Evolutionary conservation across 2,888 invertebrate genomes (phyloP).

Genomic region (Trichacis sp.): DNA sequence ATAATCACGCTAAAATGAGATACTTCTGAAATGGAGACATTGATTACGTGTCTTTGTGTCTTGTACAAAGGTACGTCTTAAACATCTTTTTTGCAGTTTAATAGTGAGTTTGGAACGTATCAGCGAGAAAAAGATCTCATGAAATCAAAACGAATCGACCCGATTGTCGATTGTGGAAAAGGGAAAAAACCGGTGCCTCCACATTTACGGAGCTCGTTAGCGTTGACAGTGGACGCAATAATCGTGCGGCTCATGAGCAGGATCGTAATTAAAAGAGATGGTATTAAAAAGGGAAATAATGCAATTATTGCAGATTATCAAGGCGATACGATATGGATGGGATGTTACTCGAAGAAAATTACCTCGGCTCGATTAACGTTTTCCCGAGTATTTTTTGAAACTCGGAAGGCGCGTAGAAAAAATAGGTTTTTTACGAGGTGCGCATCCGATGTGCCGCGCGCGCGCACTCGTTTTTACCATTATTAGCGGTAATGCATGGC

Average conservation of each 20-base stretch:
- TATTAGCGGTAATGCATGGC: constrained; percentile 62
- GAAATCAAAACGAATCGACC: constrained; percentile 7
- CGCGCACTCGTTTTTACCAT: constrained; percentile 53
- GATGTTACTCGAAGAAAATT: no score
- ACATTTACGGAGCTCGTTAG: constrained; percentile 19
- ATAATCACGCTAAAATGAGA: no score
- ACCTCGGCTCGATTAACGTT: constrained; percentile 22
- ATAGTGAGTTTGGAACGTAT: background rate
- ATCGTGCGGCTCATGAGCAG: background rate
- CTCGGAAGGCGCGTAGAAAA: constrained; percentile 52
- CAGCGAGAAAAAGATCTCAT: background rate
- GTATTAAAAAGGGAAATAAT: no score
- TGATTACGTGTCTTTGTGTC: no score
- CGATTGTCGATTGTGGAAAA: constrained; percentile 1
- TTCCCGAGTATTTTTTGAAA: no score
- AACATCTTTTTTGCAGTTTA: no score
- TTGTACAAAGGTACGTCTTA: no score
- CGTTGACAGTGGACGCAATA: constrained; percentile 17
- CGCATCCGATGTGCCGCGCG: constrained; percentile 42
- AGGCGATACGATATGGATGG: no score
- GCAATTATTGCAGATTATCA: constrained; percentile 18
- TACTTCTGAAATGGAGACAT: no score
- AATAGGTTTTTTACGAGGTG: constrained; percentile 44
- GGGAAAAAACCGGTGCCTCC: background rate
- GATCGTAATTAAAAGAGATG: constrained; percentile 20